Evolutionary conservation across 2,797 vertebrate genomes (phyloP), one percentile per base, ranked within the genome.

Genomic region (Clarias fuscus): DNA sequence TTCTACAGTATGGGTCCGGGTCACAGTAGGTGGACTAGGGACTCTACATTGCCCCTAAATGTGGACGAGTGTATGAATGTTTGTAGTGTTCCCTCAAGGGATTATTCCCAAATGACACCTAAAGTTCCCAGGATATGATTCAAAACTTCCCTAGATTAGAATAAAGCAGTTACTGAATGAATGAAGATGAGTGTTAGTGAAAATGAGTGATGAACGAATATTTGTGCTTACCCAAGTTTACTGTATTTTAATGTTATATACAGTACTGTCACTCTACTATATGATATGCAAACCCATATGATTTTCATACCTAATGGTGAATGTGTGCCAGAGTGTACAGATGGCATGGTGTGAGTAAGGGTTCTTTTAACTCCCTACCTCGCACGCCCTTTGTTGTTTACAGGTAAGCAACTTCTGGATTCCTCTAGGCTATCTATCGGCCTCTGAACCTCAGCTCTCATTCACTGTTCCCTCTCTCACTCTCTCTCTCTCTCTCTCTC

Each of bases 321-420:
- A 65, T 81, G 43, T 67, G 58, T 37, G 20, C 56, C 61, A 24
- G 30, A n/a, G 24, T 79, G 58, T 40, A 62, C 58, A 68, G 80
- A 53, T 82, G 80, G 64, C 43, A 33, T 30, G 64, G 43, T 82
- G 33, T 82, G 27, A 81, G 33, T 53, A 67, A 82, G 13, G 24
- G 24, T 11, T 56, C 27, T 82, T 82, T 80, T 30, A 82, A 14
- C 43, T 68, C n/a, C 7, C 3, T 68, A 56, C 43, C n/a, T 56
- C 40, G 4, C 18, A 65, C 10, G n/a, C 11, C 59, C 37, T 77
- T 77, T 77, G 78, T 65, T 10, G 27, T 68, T 14, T 83, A 77
- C 53, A 83, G 71, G 61, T 83, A 58, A 77, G 58, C 53, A 75
- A 68, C 72, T 43, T 86, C 79, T 76, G 85, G 71, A 77, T 68